phyloP scores from a whole-genome alignment of 2,888 invertebrate genomes.

The Pachycephus smyrnensis region DNA sequence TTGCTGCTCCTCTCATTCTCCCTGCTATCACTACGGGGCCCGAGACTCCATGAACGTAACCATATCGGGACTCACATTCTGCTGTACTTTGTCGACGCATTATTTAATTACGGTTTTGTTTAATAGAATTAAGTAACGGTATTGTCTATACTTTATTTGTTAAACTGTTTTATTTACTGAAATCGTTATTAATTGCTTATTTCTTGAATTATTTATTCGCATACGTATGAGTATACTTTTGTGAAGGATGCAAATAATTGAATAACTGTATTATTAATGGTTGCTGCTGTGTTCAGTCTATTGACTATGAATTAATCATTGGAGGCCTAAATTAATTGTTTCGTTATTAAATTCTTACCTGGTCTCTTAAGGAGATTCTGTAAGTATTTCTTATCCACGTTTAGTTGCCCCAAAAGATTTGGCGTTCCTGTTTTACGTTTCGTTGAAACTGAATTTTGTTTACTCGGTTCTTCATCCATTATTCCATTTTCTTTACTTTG shows the following conservation, averaged over 20 bases:
- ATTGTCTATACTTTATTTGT: not conserved
- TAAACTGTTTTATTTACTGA: not conserved
- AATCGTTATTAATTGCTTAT: not conserved
- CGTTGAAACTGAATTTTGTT: not conserved
- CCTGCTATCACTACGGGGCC: constrained; percentile 98
- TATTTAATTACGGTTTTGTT: not conserved
- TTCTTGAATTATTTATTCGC: not conserved
- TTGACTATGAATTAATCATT: not conserved
- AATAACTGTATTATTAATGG: not conserved
- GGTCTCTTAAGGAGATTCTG: constrained; percentile 51
- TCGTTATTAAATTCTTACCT: constrained; percentile 35
- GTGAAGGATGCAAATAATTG: not conserved
- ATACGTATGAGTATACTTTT: not conserved
- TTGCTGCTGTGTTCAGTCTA: not conserved
- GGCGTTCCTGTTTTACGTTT: constrained; percentile 32
- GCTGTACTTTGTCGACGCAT: constrained; percentile 16
- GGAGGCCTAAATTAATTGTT: not conserved
- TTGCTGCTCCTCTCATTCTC: constrained; percentile 97
- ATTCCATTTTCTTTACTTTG: not conserved
- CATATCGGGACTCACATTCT: constrained; percentile 86
- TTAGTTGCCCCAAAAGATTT: constrained; percentile 48
- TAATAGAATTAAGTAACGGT: not conserved
- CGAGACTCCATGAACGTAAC: constrained; percentile 94
- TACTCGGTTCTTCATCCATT: not conserved
- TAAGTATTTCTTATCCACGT: constrained; percentile 53